Evolutionary conservation across 1,140 invertebrate species (phyloP).

Genomic region (Caenorhabditis briggsae): DNA sequence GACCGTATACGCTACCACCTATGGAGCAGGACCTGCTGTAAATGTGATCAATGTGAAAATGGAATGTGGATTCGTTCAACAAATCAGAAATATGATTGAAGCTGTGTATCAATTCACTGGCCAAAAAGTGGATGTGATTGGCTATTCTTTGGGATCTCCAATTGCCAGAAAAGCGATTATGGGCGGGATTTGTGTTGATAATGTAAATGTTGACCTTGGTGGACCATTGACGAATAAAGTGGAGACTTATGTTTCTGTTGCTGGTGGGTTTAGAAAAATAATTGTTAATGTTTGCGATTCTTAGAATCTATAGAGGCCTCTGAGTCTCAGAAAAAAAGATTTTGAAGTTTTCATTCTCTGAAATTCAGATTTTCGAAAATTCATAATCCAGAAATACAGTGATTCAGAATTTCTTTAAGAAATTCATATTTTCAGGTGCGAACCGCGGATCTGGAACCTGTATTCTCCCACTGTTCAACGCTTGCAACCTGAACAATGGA

Average conservation of each 20-base stretch:
- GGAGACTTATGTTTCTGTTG: neutral
- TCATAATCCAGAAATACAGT: no score
- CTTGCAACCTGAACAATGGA: neutral
- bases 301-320: no score
- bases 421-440: neutral
- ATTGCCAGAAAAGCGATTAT: constrained; percentile 55
- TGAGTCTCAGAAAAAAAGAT: no score
- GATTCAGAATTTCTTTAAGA: no score
- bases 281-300: no score
- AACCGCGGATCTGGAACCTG: constrained; percentile 12
- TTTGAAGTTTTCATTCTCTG: no score
- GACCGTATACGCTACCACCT: constrained; percentile 5
- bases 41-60: neutral
- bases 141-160: constrained; percentile 56
- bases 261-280: no score
- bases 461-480: neutral
- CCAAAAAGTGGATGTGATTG: constrained; percentile 39
- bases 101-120: neutral
- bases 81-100: neutral
- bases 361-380: no score
- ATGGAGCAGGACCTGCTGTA: neutral
- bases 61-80: neutral
- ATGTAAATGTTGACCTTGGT: neutral
- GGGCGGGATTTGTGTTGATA: constrained; percentile 46
- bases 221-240: neutral